phyloP scores from a whole-genome alignment of 23 tunicate species.

The Styela clava region DNA sequence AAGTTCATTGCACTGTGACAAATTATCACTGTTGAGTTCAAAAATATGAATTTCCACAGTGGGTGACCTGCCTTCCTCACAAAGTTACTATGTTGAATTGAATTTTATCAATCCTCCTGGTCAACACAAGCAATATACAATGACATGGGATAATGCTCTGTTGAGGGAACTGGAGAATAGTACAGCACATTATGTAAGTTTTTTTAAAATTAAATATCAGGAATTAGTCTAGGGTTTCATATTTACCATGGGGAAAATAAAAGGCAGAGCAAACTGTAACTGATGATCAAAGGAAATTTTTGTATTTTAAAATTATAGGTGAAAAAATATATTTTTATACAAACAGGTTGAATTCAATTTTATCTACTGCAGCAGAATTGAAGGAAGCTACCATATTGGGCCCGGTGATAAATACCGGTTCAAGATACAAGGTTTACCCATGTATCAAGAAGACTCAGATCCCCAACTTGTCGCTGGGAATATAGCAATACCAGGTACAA shows the following conservation, averaged over 20 bases:
- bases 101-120: neutral
- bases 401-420: neutral
- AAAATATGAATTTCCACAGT: too few species aligned
- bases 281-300: too few species aligned
- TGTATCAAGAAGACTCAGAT: constrained; percentile 1
- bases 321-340: too few species aligned
- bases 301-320: too few species aligned
- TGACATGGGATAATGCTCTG: constrained; percentile 3
- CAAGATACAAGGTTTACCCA: neutral
- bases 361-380: neutral
- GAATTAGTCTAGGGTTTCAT: neutral
- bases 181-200: neutral
- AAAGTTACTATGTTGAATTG: neutral
- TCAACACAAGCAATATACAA: neutral
- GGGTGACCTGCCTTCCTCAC: neutral
- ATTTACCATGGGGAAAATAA: too few species aligned
- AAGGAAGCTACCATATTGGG: neutral
- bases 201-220: neutral
- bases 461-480: neutral
- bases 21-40: too few species aligned
- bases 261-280: too few species aligned
- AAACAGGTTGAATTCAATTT: constrained; percentile 20
- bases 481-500: constrained; percentile 6
- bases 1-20: too few species aligned
- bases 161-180: neutral